Evolutionary conservation across 1,140 invertebrate species (phyloP).

Genomic region (Drosophila pandora): DNA sequence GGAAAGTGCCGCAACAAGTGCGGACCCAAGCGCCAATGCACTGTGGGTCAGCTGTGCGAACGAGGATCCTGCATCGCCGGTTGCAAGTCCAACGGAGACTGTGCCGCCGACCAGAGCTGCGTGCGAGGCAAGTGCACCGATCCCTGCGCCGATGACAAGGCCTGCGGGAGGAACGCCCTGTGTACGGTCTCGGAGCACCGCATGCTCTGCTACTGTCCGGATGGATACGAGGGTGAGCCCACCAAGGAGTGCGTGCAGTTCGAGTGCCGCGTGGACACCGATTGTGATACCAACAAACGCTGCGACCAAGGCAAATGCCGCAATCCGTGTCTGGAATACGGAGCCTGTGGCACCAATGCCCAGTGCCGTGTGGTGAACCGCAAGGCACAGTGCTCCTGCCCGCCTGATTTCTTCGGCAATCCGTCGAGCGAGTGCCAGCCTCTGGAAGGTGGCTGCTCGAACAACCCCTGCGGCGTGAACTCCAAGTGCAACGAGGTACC

Average conservation of each 20-base stretch:
- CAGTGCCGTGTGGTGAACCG: conserved; percentile 92
- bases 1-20: conserved; percentile 85
- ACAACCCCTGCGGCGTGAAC: conserved; percentile 93
- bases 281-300: conserved; percentile 91
- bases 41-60: conserved; percentile 86
- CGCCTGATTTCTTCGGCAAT: conserved; percentile 93
- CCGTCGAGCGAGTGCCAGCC: conserved; percentile 89
- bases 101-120: conserved; percentile 90
- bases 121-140: conserved; percentile 90
- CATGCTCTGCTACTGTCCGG: conserved; percentile 93
- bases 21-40: conserved; percentile 68
- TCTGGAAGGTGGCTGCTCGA: conserved; percentile 88
- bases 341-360: conserved; percentile 92
- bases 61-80: conserved; percentile 88
- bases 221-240: conserved; percentile 92
- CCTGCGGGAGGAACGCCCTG: conserved; percentile 90
- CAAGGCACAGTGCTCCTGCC: conserved; percentile 92
- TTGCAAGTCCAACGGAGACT: conserved; percentile 92
- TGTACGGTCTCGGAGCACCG: conserved; percentile 90
- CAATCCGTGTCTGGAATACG: conserved; percentile 91
- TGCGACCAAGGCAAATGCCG: conserved; percentile 90
- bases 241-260: conserved; percentile 89
- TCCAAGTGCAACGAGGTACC: conserved; percentile 91
- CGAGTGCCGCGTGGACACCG: conserved; percentile 90
- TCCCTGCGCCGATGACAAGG: conserved; percentile 88